Percentiles rank a stretch among this genome's conserved stretches.
Conservation (phyloP, 1,140 invertebrate species). For the Cataglyphis hispanica region DNA sequence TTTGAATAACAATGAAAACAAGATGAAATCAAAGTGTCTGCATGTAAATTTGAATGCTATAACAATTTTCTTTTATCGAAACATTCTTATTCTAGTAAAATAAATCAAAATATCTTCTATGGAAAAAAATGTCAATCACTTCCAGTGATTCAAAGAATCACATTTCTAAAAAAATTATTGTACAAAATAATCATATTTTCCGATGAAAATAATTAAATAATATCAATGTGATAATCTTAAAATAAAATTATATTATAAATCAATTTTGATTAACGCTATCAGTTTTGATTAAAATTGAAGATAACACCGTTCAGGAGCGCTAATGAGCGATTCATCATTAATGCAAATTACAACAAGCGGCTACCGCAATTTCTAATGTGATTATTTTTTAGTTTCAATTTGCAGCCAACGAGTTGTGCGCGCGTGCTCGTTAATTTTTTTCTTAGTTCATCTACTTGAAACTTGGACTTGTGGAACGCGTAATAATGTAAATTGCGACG, state of each 20-base stretch:
- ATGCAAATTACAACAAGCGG: slow-evolving; percentile 15
- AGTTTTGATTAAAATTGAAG: background rate
- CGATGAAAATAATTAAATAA: background rate
- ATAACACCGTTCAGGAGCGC: background rate
- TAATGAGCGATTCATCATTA: slow-evolving; percentile 13
- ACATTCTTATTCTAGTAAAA: background rate
- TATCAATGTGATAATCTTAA: too few relatives aligned
- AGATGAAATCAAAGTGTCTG: background rate
- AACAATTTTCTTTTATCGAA: background rate
- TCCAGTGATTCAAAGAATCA: background rate
- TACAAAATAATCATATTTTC: slow-evolving; percentile 25
- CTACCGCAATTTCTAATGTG: background rate
- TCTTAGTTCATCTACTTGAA: background rate
- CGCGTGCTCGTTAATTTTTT: background rate
- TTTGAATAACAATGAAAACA: background rate
- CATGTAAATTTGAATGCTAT: background rate
- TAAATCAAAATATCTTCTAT: background rate
- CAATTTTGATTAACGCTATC: slow-evolving; percentile 8
- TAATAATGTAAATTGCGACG: background rate
- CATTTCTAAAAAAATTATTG: background rate
- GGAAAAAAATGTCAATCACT: background rate
- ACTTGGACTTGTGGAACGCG: background rate
- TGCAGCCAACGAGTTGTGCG: background rate
- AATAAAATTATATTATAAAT: slow-evolving; percentile 5
- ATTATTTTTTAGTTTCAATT: slow-evolving; percentile 15